These are phyloP conservation scores for Pogonophryne albipinna DNA, from an alignment of 2,797 vertebrate genomes.

Conservation along the genomic window DNA sequence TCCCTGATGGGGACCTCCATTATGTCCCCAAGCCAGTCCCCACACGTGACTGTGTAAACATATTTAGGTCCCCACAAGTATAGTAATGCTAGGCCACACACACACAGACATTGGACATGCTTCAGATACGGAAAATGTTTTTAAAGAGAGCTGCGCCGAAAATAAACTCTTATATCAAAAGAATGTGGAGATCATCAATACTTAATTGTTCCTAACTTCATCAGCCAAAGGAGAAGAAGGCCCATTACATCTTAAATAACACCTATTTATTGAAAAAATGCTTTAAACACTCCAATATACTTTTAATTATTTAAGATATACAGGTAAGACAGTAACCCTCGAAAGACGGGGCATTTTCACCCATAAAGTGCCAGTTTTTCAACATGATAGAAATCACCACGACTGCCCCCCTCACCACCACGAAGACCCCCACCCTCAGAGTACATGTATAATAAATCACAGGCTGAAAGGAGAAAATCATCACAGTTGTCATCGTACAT, in stretches of 20 bases:
- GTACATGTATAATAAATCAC: not conserved
- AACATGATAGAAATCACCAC: too few species aligned
- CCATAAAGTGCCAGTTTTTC: not conserved
- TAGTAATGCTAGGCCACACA: not conserved
- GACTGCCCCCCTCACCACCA: too few species aligned
- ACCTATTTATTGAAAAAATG: not conserved
- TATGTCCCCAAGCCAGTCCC: too few species aligned
- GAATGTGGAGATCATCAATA: not conserved
- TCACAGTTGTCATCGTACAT: constrained; percentile 85
- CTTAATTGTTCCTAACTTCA: not conserved
- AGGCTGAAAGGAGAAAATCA: not conserved
- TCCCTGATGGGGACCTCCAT: too few species aligned
- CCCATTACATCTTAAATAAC: too few species aligned
- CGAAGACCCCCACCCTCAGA: not conserved
- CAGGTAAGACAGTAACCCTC: not conserved
- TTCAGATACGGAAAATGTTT: constrained; percentile 11
- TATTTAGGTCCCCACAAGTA: too few species aligned
- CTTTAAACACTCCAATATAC: too few species aligned
- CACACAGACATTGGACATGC: constrained; percentile 12
- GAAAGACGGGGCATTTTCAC: not conserved
- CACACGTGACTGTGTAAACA: too few species aligned
- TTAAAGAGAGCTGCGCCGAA: constrained; percentile 5
- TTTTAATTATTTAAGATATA: too few species aligned
- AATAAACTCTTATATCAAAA: not conserved
- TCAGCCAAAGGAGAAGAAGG: not conserved